These are phyloP conservation scores for Poecilobothrus nobilitatus DNA, from an alignment of 2,888 invertebrate genomes.

Conservation along the genomic window DNA sequence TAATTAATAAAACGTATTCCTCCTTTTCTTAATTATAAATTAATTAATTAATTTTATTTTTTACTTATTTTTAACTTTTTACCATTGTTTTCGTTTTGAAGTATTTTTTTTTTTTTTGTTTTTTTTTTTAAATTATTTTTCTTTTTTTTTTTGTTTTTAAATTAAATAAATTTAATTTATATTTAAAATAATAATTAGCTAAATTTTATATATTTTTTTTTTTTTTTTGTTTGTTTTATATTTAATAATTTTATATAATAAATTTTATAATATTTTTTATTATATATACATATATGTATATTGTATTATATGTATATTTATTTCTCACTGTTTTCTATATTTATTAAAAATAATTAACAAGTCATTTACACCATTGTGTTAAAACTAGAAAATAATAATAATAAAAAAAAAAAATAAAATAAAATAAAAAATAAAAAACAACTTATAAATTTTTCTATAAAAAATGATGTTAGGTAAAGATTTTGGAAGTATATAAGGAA, in stretches of 20 bases:
- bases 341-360: slow-evolving; percentile 24
- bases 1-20: too few species aligned
- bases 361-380: slow-evolving; percentile 22
- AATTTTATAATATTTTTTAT: slow-evolving; percentile 2
- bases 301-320: slow-evolving; percentile 9
- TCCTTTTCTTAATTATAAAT: not conserved
- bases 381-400: slow-evolving; percentile 16
- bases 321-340: slow-evolving; percentile 14
- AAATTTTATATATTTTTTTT: too few species aligned
- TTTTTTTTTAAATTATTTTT: too few species aligned
- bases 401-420: not conserved
- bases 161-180: too few species aligned
- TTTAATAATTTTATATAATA: slow-evolving; percentile 10
- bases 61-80: not conserved
- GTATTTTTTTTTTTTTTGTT: too few species aligned
- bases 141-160: too few species aligned
- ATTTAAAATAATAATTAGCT: not conserved
- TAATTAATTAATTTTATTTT: slow-evolving; percentile 5
- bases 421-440: not conserved
- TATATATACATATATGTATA: not conserved
- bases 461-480: too few species aligned
- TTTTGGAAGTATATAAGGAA: too few species aligned
- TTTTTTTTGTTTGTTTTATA: slow-evolving; percentile 9
- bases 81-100: too few species aligned
- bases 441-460: too few species aligned